A percentile compares a stretch with the other conserved stretches of the same genome.
Evolutionary conservation across 2,113 vertebrate species (phyloP).

Genomic region (Arvicanthis niloticus): DNA sequence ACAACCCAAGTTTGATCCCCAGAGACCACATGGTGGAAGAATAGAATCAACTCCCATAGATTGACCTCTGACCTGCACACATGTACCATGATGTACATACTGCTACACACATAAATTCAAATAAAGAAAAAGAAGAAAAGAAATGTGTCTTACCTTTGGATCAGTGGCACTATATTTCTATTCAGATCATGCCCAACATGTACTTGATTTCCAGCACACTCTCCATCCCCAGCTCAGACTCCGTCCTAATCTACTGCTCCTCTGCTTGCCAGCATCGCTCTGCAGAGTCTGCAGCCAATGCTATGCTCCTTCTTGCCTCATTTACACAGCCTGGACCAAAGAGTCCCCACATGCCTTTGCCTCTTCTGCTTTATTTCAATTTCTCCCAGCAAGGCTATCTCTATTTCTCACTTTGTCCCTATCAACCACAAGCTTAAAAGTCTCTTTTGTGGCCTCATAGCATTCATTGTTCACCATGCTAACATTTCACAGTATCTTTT

Average conservation of each 20-base stretch:
- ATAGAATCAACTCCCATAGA: not conserved
- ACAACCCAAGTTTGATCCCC: not conserved
- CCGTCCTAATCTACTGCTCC: not conserved
- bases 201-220: not conserved
- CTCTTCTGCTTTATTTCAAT: not conserved
- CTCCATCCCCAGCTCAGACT: no score
- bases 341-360: not conserved
- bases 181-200: not conserved
- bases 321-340: accelerated
- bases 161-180: not conserved
- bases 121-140: not conserved
- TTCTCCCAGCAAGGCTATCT: not conserved
- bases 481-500: not conserved
- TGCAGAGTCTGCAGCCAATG: no score
- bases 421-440: not conserved
- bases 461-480: no score
- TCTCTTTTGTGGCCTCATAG: not conserved
- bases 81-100: no score
- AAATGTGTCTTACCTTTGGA: no score
- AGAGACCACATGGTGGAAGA: not conserved
- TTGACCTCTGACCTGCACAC: not conserved
- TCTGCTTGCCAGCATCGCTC: accelerated
- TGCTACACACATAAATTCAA: not conserved
- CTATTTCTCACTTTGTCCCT: no score
- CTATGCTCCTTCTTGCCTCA: not conserved